Base-by-base conservation (phyloP, 64 coral and sea anemone genomes). In the Stichodactyla mertensii region DNA sequence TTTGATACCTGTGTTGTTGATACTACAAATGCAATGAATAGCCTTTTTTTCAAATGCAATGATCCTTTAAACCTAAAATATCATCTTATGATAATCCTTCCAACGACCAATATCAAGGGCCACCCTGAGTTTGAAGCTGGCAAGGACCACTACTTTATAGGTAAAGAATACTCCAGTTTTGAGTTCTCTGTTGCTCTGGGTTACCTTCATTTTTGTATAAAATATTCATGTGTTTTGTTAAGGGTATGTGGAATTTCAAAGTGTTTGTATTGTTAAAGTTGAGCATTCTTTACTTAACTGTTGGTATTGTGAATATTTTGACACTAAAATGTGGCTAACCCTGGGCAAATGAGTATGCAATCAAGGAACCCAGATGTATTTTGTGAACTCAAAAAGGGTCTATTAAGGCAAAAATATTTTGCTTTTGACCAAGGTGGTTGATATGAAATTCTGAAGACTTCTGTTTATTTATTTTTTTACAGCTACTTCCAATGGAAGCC, bases 111-210 rank as follows among this genome's bases (percentile, higher is more conserved):
- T 9, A 2, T 22, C 6, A 14, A 0, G 0, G 55, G 83, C 16
- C 69, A 86, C n/a, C 24, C 84, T 54, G 70, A 85, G 54, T 94
- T 91, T 55, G 13, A 51, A 52, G 10, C 14, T 56, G 93, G 93
- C 55, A 94, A 67, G 19, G 83, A 88, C 26, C 87, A 94, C 79
- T 94, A 91, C 51, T 58, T 91, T 51, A 91, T 94, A 91, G 89
- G 93, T 94, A 88, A 85, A 55, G 77, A 7, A 24, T 67, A 45
- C 36, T 45, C 36, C 36, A 45, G 36, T 45, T 45, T 45, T 45
- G 36, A 45, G 36, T 45, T 45, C 36, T 45, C 1, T 45, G 36
- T 45, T 45, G 36, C 36, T 45, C 36, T 45, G 36, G 36, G 36
- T 45, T 45, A 45, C 1, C 3, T 45, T 45, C 36, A 45, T 45